A percentile compares a stretch with the other conserved stretches of the same genome.
phyloP scores from a whole-genome alignment of 2,888 invertebrate genomes.

The Cantharis flavilabris region DNA sequence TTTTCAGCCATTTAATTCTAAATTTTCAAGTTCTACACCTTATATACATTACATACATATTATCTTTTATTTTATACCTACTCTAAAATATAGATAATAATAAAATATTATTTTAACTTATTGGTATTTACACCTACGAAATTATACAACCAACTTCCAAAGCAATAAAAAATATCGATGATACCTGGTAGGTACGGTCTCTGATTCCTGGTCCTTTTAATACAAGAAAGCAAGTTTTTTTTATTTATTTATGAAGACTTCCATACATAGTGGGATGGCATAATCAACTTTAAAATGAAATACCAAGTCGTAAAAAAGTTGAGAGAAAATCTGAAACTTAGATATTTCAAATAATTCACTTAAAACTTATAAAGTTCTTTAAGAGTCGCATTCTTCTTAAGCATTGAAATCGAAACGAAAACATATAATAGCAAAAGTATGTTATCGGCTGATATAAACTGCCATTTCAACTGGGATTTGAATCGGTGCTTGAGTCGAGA shows the following conservation, averaged over 20 bases:
- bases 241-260: neutral
- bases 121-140: no score
- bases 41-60: no score
- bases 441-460: constrained; percentile 39
- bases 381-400: constrained; percentile 31
- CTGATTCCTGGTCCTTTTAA: no score
- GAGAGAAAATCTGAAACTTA: neutral
- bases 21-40: neutral
- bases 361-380: constrained; percentile 24
- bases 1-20: neutral
- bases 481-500: constrained; percentile 39
- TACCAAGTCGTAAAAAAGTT: neutral
- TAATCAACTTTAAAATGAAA: neutral
- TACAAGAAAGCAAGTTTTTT: neutral
- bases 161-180: no score
- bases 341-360: constrained; percentile 24
- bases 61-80: no score
- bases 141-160: no score
- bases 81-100: no score
- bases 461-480: constrained; percentile 38
- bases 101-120: no score
- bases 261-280: neutral
- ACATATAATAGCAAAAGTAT: constrained; percentile 38
- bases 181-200: no score
- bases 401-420: constrained; percentile 38